A percentile compares a stretch with the other conserved stretches of the same genome.
phyloP scores from a whole-genome alignment of 2,113 vertebrate genomes.

The Colaptes auratus region DNA sequence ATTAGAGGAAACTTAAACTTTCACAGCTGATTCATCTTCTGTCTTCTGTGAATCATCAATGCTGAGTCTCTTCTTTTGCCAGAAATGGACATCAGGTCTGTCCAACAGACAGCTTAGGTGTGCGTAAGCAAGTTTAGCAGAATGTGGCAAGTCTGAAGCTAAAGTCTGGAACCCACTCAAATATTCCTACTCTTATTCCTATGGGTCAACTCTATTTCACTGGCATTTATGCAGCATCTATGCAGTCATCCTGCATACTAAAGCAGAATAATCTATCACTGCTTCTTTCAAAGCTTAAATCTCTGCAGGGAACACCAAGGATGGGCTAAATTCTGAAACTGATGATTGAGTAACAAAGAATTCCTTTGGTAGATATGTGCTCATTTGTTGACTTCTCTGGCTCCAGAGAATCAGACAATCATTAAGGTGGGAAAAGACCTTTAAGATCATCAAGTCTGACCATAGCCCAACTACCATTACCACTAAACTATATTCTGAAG shows the following conservation, averaged over 20 bases:
- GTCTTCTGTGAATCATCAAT: constrained; percentile 5
- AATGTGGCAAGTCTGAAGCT: not conserved
- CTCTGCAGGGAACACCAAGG: not conserved
- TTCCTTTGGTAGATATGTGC: not conserved
- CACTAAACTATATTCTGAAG: too few species aligned
- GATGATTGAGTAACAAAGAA: not conserved
- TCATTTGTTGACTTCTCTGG: too few species aligned
- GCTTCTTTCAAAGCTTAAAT: not conserved
- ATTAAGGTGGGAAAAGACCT: too few species aligned
- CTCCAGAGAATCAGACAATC: too few species aligned
- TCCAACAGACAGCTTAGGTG: constrained; percentile 29
- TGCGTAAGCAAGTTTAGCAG: not conserved
- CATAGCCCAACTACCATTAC: too few species aligned
- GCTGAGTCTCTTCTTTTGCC: not conserved
- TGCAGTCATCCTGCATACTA: not conserved
- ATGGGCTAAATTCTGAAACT: not conserved
- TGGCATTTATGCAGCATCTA: not conserved
- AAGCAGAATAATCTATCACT: not conserved
- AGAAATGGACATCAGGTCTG: not conserved
- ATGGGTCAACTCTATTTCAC: not conserved
- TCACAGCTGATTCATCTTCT: not conserved
- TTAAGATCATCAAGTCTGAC: too few species aligned
- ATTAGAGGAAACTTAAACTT: not conserved
- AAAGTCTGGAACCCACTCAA: not conserved
- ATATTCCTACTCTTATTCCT: constrained; percentile 3